Evolutionary conservation across 2,888 invertebrate species (phyloP).

Genomic region (Nudaria mundana): DNA sequence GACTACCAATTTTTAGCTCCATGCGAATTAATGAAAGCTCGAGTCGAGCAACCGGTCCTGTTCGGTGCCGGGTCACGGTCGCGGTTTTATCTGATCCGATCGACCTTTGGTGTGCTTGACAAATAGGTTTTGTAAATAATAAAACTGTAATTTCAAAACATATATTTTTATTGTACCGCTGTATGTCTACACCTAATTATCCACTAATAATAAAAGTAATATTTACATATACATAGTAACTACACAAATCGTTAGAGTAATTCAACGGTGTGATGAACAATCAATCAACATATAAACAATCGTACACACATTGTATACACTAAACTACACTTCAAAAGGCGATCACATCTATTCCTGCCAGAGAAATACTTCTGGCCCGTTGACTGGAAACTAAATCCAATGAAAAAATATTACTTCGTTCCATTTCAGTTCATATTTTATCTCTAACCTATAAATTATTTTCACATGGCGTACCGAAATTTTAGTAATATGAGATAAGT

Average conservation of each 20-base stretch:
- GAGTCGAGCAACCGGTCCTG: no score
- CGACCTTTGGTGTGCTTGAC: no score
- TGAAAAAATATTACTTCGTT: constrained; percentile 33
- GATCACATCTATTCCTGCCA: constrained; percentile 16
- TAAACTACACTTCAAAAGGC: constrained; percentile 14
- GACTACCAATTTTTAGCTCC: no score
- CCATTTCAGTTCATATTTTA: constrained; percentile 20
- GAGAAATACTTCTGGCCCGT: constrained; percentile 17
- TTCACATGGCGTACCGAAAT: constrained; percentile 21
- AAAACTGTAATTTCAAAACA: constrained; percentile 39
- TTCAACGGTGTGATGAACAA: no score
- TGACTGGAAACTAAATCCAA: constrained; percentile 23
- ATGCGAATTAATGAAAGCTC: no score
- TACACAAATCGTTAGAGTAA: constrained; percentile 21
- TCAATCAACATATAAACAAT: constrained; percentile 18
- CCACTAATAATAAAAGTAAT: constrained; percentile 30
- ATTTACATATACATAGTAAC: constrained; percentile 31
- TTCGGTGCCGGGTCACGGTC: no score
- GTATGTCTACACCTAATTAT: no score
- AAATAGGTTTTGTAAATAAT: no score
- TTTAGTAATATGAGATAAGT: constrained; percentile 24
- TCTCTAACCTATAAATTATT: constrained; percentile 11
- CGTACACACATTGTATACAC: constrained; percentile 9
- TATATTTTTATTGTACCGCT: constrained; percentile 47
- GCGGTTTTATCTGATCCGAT: no score